Evolutionary conservation across 2,797 vertebrate genomes (phyloP).

Genomic region (Podargus strigoides): DNA sequence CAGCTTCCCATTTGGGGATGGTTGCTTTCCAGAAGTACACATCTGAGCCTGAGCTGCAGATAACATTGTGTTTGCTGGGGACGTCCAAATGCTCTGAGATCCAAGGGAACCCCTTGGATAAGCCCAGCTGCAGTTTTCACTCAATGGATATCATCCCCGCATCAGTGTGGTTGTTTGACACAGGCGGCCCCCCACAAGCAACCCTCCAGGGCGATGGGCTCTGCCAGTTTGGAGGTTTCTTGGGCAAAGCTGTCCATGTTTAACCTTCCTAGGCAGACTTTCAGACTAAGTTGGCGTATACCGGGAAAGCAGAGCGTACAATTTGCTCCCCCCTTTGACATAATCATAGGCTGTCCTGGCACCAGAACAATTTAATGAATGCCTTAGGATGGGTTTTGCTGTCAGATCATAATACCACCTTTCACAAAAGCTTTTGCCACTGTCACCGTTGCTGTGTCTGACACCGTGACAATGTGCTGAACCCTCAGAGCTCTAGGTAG

Average conservation of each 20-base stretch:
- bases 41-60: background rate
- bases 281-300: accelerated
- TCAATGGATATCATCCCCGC: accelerated
- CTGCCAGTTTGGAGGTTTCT: background rate
- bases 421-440: background rate
- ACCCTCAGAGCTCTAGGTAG: background rate
- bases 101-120: background rate
- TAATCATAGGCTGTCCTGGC: background rate
- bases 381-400: background rate
- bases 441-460: background rate
- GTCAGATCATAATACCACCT: background rate
- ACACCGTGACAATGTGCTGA: background rate
- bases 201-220: background rate
- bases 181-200: accelerated
- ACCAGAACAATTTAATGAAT: constrained; percentile 44
- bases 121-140: background rate
- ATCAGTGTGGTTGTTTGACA: accelerated
- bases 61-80: background rate
- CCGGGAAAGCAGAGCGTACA: background rate
- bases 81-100: background rate
- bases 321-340: background rate
- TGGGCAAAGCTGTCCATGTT: background rate
- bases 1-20: background rate
- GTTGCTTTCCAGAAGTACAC: background rate
- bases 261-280: background rate